Conservation (phyloP, 92 coral and sea anemone genomes). For the Siderastrea radians region DNA sequence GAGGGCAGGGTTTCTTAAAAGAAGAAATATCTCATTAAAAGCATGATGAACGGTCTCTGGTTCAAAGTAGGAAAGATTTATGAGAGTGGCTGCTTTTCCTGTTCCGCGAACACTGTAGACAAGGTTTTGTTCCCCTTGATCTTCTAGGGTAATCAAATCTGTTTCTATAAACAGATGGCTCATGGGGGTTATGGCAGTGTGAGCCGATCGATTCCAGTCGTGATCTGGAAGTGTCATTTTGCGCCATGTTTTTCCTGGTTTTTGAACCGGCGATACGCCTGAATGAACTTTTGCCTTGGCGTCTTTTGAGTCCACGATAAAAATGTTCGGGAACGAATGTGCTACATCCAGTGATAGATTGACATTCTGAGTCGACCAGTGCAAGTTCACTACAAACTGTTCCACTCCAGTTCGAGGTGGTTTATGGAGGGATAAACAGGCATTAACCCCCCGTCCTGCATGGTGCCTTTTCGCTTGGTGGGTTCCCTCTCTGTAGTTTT, state of each 20-base stretch:
- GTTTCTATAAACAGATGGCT: slow-evolving; percentile 75
- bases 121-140: too few relatives aligned
- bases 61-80: slow-evolving; percentile 50
- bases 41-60: slow-evolving; percentile 64
- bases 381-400: too few relatives aligned
- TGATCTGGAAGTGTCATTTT: not conserved
- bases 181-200: slow-evolving; percentile 74
- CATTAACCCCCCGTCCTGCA: slow-evolving; percentile 63
- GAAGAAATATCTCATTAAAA: slow-evolving; percentile 66
- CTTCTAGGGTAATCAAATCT: slow-evolving; percentile 5
- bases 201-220: too few relatives aligned
- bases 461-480: slow-evolving; percentile 72
- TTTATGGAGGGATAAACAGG: too few relatives aligned
- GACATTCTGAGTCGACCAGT: too few relatives aligned
- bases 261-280: slow-evolving; percentile 75
- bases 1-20: slow-evolving; percentile 54
- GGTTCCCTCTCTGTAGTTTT: slow-evolving; percentile 62
- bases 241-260: slow-evolving; percentile 72
- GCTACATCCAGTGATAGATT: not conserved
- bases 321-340: not conserved
- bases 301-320: slow-evolving; percentile 73
- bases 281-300: slow-evolving; percentile 67
- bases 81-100: too few relatives aligned
- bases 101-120: too few relatives aligned
- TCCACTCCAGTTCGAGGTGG: too few relatives aligned